phyloP scores from a whole-genome alignment of 2,113 vertebrate species.

The Spea bombifrons region DNA sequence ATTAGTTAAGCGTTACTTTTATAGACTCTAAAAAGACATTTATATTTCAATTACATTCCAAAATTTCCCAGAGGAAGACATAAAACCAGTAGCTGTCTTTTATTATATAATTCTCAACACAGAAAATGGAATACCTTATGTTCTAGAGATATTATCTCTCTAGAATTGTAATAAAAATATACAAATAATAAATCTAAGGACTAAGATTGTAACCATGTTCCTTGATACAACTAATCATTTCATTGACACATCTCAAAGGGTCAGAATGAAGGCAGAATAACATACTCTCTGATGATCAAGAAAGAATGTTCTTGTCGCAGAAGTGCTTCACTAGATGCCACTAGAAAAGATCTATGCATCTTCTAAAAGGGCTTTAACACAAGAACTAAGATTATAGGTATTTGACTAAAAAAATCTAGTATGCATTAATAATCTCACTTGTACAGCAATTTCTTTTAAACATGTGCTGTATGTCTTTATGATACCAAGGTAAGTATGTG shows the following conservation, averaged over 20 bases:
- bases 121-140: slow-evolving; percentile 13
- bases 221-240: background rate
- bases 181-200: slow-evolving; percentile 1
- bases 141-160: background rate
- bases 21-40: slow-evolving; percentile 15
- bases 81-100: slow-evolving; percentile 21
- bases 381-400: slow-evolving; percentile 7
- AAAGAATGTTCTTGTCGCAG: background rate
- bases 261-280: background rate
- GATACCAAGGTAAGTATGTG: no score
- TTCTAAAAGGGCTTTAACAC: background rate
- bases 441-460: background rate
- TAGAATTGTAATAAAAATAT: background rate
- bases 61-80: slow-evolving; percentile 14
- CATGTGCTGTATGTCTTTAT: no score
- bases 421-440: background rate
- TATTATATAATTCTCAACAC: background rate
- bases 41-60: slow-evolving; percentile 14
- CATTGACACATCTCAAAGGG: background rate
- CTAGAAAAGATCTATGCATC: slow-evolving; percentile 12
- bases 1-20: slow-evolving; percentile 20
- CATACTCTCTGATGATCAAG: slow-evolving; percentile 18
- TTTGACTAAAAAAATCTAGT: background rate
- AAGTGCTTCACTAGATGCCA: slow-evolving; percentile 4
- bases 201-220: slow-evolving; percentile 5